Evolutionary conservation across 2,888 invertebrate species (phyloP).

Genomic region (Mongoloraphidia duomilia): DNA sequence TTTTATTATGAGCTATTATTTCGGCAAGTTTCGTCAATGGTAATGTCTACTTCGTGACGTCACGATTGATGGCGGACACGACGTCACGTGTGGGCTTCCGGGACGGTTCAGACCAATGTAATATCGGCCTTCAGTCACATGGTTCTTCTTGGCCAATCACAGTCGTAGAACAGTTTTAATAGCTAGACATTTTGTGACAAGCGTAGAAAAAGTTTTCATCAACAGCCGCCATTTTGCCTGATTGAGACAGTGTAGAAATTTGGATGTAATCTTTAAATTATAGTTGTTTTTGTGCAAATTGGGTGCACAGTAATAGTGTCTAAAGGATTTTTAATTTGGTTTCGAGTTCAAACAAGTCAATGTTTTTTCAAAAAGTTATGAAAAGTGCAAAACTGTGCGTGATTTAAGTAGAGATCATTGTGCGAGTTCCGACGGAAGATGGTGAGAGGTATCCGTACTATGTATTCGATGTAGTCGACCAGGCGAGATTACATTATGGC

Average conservation of each 20-base stretch:
- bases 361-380: slow-evolving; percentile 29
- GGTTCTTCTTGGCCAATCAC: slow-evolving; percentile 30
- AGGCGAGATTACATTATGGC: slow-evolving; percentile 65
- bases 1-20: not conserved
- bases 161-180: slow-evolving; percentile 26
- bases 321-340: slow-evolving; percentile 20
- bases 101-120: slow-evolving; percentile 28
- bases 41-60: slow-evolving; percentile 20
- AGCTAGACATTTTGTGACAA: slow-evolving; percentile 67
- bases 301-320: slow-evolving; percentile 15
- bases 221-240: slow-evolving; percentile 91
- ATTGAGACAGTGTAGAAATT: slow-evolving; percentile 63
- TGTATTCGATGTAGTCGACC: slow-evolving; percentile 46
- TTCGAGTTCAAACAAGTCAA: slow-evolving; percentile 25
- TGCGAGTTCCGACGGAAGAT: slow-evolving; percentile 58
- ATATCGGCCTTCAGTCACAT: slow-evolving; percentile 29
- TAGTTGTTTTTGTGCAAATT: slow-evolving; percentile 34
- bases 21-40: not conserved
- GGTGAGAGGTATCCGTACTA: slow-evolving; percentile 49
- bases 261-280: slow-evolving; percentile 57
- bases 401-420: slow-evolving; percentile 56
- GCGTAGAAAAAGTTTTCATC: slow-evolving; percentile 91
- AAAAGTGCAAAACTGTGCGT: slow-evolving; percentile 46
- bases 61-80: slow-evolving; percentile 27
- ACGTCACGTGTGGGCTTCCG: slow-evolving; percentile 30